phyloP scores from a whole-genome alignment of 92 coral and sea anemone genomes.

The Phenganax stokvisi region DNA sequence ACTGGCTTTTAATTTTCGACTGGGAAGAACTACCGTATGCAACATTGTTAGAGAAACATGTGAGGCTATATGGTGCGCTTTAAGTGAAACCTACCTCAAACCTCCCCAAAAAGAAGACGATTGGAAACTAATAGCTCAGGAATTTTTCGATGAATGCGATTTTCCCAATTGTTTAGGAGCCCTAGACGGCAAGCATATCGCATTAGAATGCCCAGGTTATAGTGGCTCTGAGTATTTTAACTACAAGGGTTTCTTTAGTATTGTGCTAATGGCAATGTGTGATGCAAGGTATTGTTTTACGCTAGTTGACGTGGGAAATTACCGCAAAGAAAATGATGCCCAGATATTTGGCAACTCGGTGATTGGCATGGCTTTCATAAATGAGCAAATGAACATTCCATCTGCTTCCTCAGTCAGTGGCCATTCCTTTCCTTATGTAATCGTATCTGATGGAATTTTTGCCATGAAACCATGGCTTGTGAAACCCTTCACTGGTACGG shows the following conservation, averaged over 20 bases:
- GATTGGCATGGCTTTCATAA: neutral
- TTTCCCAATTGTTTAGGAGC: constrained; percentile 43
- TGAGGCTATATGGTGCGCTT: constrained; percentile 34
- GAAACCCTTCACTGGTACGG: constrained; percentile 27
- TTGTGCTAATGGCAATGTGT: constrained; percentile 29
- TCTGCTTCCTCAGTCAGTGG: neutral
- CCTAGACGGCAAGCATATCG: constrained; percentile 29
- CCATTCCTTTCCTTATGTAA: constrained; percentile 23
- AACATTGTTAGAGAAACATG: constrained; percentile 31
- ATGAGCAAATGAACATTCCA: constrained; percentile 39
- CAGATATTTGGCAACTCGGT: constrained; percentile 1
- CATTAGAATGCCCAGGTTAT: constrained; percentile 14
- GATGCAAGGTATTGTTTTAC: constrained; percentile 9
- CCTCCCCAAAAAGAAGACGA: constrained; percentile 37
- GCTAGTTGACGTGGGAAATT: constrained; percentile 20
- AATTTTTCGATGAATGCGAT: constrained; percentile 44
- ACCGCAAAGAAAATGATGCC: constrained; percentile 33
- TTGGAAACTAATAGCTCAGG: constrained; percentile 41
- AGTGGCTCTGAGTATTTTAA: constrained; percentile 22
- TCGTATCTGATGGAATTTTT: constrained; percentile 29
- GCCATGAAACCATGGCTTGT: constrained; percentile 35
- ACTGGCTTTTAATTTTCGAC: constrained; percentile 32
- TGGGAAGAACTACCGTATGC: constrained; percentile 41
- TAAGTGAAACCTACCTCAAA: constrained; percentile 24
- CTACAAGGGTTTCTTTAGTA: constrained; percentile 31